phyloP scores from a whole-genome alignment of 2,888 invertebrate genomes.

The Tanytarsus gracilentus region DNA sequence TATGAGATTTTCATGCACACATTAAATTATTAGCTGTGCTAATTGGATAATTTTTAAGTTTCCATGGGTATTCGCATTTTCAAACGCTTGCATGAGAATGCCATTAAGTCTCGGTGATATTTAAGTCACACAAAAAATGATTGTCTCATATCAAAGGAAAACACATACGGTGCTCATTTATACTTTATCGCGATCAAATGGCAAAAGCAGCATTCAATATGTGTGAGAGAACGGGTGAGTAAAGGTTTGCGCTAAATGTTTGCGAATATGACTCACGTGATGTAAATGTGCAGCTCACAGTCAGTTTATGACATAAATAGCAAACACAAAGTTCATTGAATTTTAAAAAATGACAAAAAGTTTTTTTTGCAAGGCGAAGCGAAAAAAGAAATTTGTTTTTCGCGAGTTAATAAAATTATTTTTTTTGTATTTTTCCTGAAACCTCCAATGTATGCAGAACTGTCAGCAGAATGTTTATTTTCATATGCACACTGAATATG shows the following conservation, averaged over 20 bases:
- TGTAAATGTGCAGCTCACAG: conserved; percentile 7
- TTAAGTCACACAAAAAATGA: too few species aligned
- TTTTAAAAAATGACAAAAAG: conserved; percentile 16
- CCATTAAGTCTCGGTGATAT: too few species aligned
- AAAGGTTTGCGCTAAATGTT: background rate
- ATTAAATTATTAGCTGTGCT: too few species aligned
- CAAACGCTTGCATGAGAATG: too few species aligned
- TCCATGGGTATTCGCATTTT: too few species aligned
- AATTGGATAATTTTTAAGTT: too few species aligned
- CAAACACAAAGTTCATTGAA: conserved; percentile 25
- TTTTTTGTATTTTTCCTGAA: background rate
- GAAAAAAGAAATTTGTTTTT: background rate
- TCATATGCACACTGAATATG: too few species aligned
- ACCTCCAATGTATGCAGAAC: too few species aligned
- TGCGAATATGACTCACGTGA: conserved; percentile 25
- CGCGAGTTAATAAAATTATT: background rate
- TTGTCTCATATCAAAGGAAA: too few species aligned
- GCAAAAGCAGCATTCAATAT: background rate
- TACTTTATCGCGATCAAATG: background rate
- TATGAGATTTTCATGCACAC: too few species aligned
- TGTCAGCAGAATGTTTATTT: too few species aligned
- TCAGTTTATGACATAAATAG: conserved; percentile 27
- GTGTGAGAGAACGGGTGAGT: background rate
- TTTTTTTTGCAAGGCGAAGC: background rate
- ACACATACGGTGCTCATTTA: background rate